Percentiles rank a stretch among this genome's conserved stretches.
phyloP scores from a whole-genome alignment of 2,113 vertebrate genomes.

The Apodemus speciosus region DNA sequence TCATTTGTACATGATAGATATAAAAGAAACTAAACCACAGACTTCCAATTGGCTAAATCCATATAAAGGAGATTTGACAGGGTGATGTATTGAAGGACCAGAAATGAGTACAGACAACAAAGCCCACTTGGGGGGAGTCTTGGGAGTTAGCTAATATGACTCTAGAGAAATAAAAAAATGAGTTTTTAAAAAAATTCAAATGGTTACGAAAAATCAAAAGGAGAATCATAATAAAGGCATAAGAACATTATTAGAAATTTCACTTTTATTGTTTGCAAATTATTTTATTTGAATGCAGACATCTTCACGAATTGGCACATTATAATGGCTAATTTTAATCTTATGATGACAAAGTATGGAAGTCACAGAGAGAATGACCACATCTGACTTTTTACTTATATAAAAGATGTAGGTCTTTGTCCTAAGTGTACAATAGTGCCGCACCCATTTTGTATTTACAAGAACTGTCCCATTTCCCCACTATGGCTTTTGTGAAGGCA shows the following conservation, averaged over 20 bases:
- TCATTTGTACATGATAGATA: neutral
- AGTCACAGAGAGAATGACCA: neutral
- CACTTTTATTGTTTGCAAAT: neutral
- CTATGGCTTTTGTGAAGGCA: neutral
- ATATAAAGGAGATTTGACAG: neutral
- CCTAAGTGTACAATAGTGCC: accelerated
- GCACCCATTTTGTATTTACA: too few relatives aligned
- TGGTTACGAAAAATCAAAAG: neutral
- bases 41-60: neutral
- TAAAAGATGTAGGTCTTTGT: neutral
- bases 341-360: neutral
- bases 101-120: accelerated
- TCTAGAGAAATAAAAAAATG: neutral
- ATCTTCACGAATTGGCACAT: neutral
- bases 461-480: neutral
- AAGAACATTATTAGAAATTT: neutral
- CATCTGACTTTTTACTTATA: neutral
- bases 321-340: neutral
- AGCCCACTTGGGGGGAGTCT: too few relatives aligned
- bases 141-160: neutral
- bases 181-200: neutral
- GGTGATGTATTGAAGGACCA: neutral
- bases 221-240: neutral
- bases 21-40: neutral
- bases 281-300: neutral